phyloP scores from a whole-genome alignment of 2,797 vertebrate species.

The Enteromius trimaculatus region DNA sequence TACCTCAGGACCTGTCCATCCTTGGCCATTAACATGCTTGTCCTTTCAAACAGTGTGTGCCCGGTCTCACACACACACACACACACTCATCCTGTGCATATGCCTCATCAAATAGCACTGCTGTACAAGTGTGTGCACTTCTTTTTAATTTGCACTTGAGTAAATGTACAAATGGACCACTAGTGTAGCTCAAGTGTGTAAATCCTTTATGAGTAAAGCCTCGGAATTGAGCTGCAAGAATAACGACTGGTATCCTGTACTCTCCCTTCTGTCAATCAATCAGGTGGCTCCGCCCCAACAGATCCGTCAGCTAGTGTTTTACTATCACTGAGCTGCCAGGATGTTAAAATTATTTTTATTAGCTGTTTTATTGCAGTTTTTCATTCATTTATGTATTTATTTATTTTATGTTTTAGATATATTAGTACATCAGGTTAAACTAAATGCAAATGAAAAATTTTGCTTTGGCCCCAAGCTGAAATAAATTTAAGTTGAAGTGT shows the following conservation, averaged over 20 bases:
- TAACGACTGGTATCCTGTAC: neutral
- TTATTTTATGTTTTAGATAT: neutral
- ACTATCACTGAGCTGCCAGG: neutral
- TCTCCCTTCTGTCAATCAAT: neutral
- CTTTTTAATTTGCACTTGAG: neutral
- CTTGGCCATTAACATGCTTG: constrained; percentile 40
- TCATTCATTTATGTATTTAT: no score
- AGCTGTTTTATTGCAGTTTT: neutral
- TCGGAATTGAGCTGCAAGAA: neutral
- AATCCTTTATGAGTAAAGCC: neutral
- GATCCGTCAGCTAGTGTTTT: neutral
- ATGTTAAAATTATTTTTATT: neutral
- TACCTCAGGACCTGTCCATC: constrained; percentile 58
- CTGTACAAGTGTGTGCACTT: neutral
- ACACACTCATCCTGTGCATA: neutral
- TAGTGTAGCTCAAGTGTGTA: neutral
- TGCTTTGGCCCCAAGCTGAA: neutral
- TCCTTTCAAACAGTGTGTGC: constrained; percentile 24
- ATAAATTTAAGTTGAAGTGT: neutral
- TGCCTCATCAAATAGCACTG: neutral
- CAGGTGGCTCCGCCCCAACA: neutral
- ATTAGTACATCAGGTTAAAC: neutral
- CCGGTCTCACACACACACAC: neutral
- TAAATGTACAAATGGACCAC: neutral
- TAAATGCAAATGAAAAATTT: neutral